A percentile compares a stretch with the other conserved stretches of the same genome.
phyloP scores from a whole-genome alignment of 2,797 vertebrate species.

The Neosilurus hyrtlii region DNA sequence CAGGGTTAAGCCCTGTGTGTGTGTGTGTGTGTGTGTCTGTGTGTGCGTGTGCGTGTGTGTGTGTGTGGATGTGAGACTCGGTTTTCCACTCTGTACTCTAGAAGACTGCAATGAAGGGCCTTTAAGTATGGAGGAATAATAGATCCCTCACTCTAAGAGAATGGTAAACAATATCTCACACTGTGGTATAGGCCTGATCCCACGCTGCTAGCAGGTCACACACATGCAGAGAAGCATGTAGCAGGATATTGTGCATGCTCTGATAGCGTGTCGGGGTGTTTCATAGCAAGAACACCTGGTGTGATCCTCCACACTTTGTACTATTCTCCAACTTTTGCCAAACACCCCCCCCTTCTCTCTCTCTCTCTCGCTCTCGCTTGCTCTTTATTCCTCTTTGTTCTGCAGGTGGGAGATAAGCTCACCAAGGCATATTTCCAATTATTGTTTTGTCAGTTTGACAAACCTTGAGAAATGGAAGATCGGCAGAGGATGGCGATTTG shows the following conservation, averaged over 20 bases:
- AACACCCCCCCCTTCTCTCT: slow-evolving; percentile 3
- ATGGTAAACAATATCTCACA: slow-evolving; percentile 22
- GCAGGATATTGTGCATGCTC: slow-evolving; percentile 7
- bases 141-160: slow-evolving; percentile 6
- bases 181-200: neutral
- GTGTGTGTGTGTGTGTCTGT: slow-evolving; percentile 31
- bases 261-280: neutral
- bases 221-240: slow-evolving; percentile 13
- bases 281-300: neutral
- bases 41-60: slow-evolving; percentile 21
- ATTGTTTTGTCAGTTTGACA: slow-evolving; percentile 58
- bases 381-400: slow-evolving; percentile 34
- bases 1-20: slow-evolving; percentile 31
- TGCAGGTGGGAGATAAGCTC: slow-evolving; percentile 57
- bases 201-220: slow-evolving; percentile 24
- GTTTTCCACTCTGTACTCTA: slow-evolving; percentile 31
- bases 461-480: slow-evolving; percentile 55
- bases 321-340: neutral
- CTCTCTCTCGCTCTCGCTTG: neutral
- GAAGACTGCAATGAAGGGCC: slow-evolving; percentile 33
- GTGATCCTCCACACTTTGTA: neutral
- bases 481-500: slow-evolving; percentile 36
- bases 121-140: slow-evolving; percentile 27
- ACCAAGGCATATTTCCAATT: slow-evolving; percentile 56
- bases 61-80: slow-evolving; percentile 22